Evolutionary conservation across 92 coral and sea anemone species (phyloP).

Genomic region (Phenganax subtilis): DNA sequence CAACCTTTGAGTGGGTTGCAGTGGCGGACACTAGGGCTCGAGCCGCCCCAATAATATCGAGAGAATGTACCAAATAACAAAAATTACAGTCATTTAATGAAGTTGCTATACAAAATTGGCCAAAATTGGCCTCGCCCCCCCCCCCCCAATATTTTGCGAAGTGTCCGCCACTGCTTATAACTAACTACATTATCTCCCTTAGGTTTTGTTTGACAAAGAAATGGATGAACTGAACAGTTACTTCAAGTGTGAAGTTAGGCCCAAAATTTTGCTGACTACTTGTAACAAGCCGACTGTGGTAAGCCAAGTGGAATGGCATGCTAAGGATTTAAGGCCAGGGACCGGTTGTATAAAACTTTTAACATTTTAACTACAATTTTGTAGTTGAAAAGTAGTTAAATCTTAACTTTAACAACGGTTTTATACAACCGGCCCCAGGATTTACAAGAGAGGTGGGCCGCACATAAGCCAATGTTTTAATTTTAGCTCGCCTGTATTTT

Average conservation of each 20-base stretch:
- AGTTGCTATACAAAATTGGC: not conserved
- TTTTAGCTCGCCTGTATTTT: no score
- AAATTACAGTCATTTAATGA: no score
- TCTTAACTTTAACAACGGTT: no score
- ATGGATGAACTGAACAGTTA: conserved; percentile 65
- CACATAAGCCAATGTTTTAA: no score
- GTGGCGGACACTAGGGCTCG: no score
- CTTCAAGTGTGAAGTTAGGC: conserved; percentile 66
- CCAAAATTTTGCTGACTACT: conserved; percentile 88
- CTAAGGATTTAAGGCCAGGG: not conserved
- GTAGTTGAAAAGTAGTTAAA: no score
- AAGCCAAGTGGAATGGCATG: conserved; percentile 16
- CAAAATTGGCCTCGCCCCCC: not conserved
- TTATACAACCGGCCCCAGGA: not conserved
- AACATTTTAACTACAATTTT: no score
- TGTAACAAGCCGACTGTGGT: conserved; percentile 84
- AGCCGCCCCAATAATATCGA: no score
- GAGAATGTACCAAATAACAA: no score
- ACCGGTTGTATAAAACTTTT: no score
- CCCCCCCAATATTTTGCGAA: not conserved
- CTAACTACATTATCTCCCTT: not conserved
- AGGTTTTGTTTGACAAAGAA: conserved; percentile 75
- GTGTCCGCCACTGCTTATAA: not conserved
- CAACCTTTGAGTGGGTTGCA: no score
- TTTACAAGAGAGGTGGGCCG: not conserved